Evolutionary conservation across 2,797 vertebrate genomes (phyloP), one percentile per base, ranked within the genome.

Genomic region (Hephaestus fuliginosus): DNA sequence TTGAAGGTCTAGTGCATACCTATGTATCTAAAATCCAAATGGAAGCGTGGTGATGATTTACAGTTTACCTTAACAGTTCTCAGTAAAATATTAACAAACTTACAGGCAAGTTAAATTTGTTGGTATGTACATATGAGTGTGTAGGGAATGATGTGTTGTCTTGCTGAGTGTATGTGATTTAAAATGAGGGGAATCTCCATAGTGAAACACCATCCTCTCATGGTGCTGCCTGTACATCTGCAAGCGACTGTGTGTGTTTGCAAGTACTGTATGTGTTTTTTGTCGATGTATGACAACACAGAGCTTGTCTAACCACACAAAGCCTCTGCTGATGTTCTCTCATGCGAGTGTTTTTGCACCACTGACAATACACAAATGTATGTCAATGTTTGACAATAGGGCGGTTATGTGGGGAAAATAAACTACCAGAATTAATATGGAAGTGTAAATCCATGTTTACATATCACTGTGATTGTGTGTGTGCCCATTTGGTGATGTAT

Each of bases 151-250:
- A 25, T 25, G 52, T 25, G 52, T 55, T 28, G 12, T 28, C 25
- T 55, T 28, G 7, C 52, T 15, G 52, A 53, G 52, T 14, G 4
- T 5, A 25, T 53, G 22, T 7, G 52, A 55, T 55, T 28, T 7
- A 13, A 48, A 48, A 48, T 48, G 7, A 48, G 46, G 46, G 46
- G 46, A 48, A 17, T 49, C 8, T 9, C 7, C 48, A 49, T 10
- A 18, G 48, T 49, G 46, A 48, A 5, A 9, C 48, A 20, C 5
- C 7, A 9, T 18, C 18, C 18, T 18, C 18, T 49, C 17, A 49
- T 49, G 17, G 48, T 57, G 56, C 56, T 56, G 52, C 52, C 52
- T 55, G 52, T 25, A 61, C 46, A 33, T 63, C 28, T 48, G 49
- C 25, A 48, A 52, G 65, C 10, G 7, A 11, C 1, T 22, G 20